A percentile compares a stretch with the other conserved stretches of the same genome.
These are phyloP conservation scores for Zosterops japonicus DNA, from an alignment of 2,113 vertebrate genomes.

Conservation along the genomic window DNA sequence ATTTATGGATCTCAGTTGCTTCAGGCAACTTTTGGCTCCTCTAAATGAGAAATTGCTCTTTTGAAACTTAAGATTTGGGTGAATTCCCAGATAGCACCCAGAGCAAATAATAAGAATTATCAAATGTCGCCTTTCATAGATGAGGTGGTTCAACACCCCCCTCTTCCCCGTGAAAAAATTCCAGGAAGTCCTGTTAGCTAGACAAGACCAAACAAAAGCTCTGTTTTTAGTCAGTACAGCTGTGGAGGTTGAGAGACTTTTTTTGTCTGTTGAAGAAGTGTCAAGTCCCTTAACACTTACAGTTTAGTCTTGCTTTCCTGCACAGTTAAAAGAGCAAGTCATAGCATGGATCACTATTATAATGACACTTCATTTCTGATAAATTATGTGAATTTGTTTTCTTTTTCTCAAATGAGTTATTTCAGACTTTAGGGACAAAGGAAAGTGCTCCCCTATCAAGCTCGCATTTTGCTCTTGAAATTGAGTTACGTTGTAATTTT, in stretches of 20 bases:
- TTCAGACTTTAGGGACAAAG: not conserved
- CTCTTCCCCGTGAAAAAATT: not conserved
- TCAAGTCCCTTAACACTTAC: not conserved
- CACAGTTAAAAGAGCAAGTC: not conserved
- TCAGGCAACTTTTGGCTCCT: constrained; percentile 32
- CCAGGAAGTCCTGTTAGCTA: constrained; percentile 11
- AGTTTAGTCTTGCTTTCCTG: not conserved
- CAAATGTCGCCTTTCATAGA: constrained; percentile 28
- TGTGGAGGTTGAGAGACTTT: constrained; percentile 26
- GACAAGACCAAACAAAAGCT: constrained; percentile 42
- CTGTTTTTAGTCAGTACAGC: constrained; percentile 21
- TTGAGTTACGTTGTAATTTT: not conserved
- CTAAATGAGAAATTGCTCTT: constrained; percentile 39
- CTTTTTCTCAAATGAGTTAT: not conserved
- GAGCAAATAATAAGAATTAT: constrained; percentile 8
- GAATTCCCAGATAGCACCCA: constrained; percentile 52
- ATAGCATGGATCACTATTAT: not conserved
- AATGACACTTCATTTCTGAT: not conserved
- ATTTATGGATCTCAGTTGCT: constrained; percentile 25
- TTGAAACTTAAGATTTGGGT: constrained; percentile 36
- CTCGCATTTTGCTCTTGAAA: not conserved
- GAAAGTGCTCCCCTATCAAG: not conserved
- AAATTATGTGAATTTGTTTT: not conserved
- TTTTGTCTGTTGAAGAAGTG: not conserved
- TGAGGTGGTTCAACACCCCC: not conserved